Evolutionary conservation across 2,888 invertebrate species (phyloP).

Genomic region (Caenorhabditis sp.): DNA sequence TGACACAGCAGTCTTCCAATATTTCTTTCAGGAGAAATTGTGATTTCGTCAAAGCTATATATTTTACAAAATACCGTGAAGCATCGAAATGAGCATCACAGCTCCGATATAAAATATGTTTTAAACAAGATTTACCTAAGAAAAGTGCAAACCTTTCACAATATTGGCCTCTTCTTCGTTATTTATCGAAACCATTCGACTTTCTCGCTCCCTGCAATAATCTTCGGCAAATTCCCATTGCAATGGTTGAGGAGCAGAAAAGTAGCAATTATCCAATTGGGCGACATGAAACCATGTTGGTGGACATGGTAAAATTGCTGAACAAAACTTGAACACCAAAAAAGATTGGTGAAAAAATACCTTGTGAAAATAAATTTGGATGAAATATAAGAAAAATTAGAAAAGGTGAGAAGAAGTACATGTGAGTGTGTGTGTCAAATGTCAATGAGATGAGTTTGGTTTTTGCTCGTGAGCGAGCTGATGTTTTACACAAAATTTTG

Average conservation of each 20-base stretch:
- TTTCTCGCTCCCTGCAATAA: constrained; percentile 15
- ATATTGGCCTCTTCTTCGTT: constrained; percentile 26
- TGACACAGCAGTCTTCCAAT: too few species aligned
- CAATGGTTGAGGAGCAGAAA: constrained; percentile 29
- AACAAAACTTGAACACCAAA: background rate
- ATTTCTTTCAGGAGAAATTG: too few species aligned
- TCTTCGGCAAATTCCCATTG: constrained; percentile 26
- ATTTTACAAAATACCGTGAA: too few species aligned
- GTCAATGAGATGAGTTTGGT: background rate
- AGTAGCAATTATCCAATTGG: constrained; percentile 35
- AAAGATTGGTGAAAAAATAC: background rate
- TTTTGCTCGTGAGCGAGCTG: too few species aligned
- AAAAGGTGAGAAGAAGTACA: background rate
- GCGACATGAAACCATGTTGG: constrained; percentile 29
- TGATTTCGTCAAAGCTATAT: too few species aligned
- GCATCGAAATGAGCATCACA: too few species aligned
- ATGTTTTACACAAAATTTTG: background rate
- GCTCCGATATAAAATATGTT: too few species aligned
- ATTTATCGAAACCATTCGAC: constrained; percentile 21
- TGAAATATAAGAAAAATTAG: background rate
- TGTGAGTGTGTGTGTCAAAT: background rate
- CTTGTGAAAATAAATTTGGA: background rate
- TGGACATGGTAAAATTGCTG: constrained; percentile 6
- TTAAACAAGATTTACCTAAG: too few species aligned
- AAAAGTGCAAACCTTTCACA: constrained; percentile 12